phyloP scores from a whole-genome alignment of 2,888 invertebrate species.

The Dicranocentrus wangi region DNA sequence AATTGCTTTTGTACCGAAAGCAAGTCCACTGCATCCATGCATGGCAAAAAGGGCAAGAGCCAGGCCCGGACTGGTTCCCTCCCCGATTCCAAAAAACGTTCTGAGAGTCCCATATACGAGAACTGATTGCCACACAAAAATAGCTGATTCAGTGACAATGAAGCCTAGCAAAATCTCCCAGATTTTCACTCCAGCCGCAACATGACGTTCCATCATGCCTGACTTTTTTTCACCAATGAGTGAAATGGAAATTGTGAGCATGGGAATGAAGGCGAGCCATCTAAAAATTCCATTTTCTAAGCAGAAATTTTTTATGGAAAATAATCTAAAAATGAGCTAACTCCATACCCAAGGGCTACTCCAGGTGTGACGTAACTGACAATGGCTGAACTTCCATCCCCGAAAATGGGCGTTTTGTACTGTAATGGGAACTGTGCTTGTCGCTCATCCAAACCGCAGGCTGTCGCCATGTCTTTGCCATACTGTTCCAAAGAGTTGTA shows the following conservation, averaged over 20 bases:
- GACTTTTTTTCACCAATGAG: slow-evolving; percentile 69
- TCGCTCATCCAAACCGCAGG: background rate
- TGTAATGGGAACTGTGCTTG: background rate
- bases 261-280: slow-evolving; percentile 89
- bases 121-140: slow-evolving; percentile 94
- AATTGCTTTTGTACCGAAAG: background rate
- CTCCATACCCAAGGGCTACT: background rate
- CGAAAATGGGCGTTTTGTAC: slow-evolving; percentile 82
- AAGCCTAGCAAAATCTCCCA: slow-evolving; percentile 94
- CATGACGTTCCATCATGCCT: slow-evolving; percentile 65
- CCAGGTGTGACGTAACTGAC: slow-evolving; percentile 82
- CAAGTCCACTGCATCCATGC: slow-evolving; percentile 81
- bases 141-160: slow-evolving; percentile 93
- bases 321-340: background rate
- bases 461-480: background rate
- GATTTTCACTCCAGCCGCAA: slow-evolving; percentile 84
- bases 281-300: background rate
- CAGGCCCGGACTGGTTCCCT: slow-evolving; percentile 88
- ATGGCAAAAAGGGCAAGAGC: slow-evolving; percentile 89
- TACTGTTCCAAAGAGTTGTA: background rate
- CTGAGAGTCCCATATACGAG: slow-evolving; percentile 93
- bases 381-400: slow-evolving; percentile 90
- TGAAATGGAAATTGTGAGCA: slow-evolving; percentile 75
- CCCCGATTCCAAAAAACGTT: slow-evolving; percentile 89
- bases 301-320: background rate